Conservation (phyloP, 2,797 vertebrate species). For the Petrocephalus schoutedeni region DNA sequence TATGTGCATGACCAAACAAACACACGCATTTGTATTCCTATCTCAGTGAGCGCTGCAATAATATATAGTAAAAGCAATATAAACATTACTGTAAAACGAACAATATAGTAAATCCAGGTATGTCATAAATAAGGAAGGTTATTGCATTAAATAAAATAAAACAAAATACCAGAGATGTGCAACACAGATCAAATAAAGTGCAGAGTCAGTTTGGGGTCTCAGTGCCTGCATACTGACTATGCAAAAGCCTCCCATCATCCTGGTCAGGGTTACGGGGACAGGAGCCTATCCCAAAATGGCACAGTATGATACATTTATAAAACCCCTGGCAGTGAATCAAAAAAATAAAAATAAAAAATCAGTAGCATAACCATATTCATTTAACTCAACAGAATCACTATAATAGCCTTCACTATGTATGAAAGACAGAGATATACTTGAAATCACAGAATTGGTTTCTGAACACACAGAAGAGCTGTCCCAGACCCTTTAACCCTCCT, state of each 20-base stretch:
- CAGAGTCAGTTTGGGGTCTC: neutral
- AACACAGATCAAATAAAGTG: neutral
- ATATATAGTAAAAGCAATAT: neutral
- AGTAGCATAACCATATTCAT: neutral
- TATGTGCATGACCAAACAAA: too few relatives aligned
- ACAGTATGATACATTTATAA: neutral
- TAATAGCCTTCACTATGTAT: neutral
- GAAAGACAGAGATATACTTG: neutral
- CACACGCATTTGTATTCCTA: too few relatives aligned
- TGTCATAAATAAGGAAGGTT: neutral
- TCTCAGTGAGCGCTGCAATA: neutral
- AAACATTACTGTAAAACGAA: neutral
- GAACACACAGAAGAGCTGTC: neutral
- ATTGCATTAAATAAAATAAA: neutral
- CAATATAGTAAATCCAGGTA: neutral
- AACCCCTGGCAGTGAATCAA: neutral
- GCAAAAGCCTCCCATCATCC: neutral
- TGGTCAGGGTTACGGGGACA: neutral
- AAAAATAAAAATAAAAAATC: neutral
- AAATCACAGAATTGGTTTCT: neutral
- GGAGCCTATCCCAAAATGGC: neutral
- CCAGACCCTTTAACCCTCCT: neutral
- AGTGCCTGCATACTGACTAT: neutral
- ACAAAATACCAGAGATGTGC: neutral
- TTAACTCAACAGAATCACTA: constrained; percentile 2